Base-by-base conservation (phyloP, 2,797 vertebrate species). In the Etheostoma perlongum region DNA sequence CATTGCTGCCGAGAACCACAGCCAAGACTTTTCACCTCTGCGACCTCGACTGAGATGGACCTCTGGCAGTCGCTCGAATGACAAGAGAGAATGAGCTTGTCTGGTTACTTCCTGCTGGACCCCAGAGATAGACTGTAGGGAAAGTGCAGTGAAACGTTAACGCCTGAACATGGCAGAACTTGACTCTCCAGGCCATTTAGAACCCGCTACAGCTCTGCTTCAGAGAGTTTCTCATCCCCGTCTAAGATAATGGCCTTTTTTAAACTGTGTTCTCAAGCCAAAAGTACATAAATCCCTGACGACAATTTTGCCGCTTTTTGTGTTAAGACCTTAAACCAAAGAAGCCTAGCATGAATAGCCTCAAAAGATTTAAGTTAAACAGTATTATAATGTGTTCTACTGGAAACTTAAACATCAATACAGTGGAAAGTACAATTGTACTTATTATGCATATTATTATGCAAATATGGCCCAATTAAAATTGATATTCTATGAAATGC, bases 51-150 rank as follows among this genome's bases (percentile, higher is more conserved):
- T 96, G 86, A 96, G 95, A 92, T 97, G 96, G 88, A 98, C 96
- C 90, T 97, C 97, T 59, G 98, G 97, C 95, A 98, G 96, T 85
- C 95, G 96, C 87, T 97, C 98, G 84, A 99, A 95, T 57, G 97
- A 97, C 93, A 99, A 93, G 91, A 99, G 98, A 44, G 98, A 96
- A 82, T 96, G 95, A 14, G 97, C 96, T 92, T 99, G 97, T 92
- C 98, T 95, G 68, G 93, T 95, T 91, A 98, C 97, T 94, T 99
- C 97, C 92, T 99, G 98, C 91, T 99, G 98, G 77, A 99, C 97
- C 91, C 97, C 98, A 85, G 97, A 99, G 94, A 98, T 96, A 78
- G 97, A 96, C 98, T 99, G 96, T 82, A 84, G 86, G 88, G 81
- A 82, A 82, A 90, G 90, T 92, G 90, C 92, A 94, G 86, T 91